Evolutionary conservation across 2,113 vertebrate genomes (phyloP).

Genomic region (Trogon surrucura): DNA sequence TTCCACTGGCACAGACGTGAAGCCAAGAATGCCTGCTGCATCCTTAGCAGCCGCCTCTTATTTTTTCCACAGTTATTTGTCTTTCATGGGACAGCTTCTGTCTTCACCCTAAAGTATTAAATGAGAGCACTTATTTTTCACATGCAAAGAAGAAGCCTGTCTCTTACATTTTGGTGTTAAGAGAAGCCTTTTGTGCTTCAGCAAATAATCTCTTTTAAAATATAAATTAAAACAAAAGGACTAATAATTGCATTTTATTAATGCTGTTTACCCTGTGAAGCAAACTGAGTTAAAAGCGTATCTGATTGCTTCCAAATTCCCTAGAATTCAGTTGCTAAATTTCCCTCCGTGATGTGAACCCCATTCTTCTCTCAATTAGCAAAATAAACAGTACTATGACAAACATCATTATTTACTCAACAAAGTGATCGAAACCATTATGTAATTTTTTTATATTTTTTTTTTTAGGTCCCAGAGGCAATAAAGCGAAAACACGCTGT

Average conservation of each 20-base stretch:
- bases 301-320: background rate
- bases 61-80: background rate
- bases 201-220: background rate
- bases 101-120: background rate
- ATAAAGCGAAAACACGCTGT: conserved; percentile 43
- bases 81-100: background rate
- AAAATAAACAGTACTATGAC: conserved; percentile 76
- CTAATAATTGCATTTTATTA: background rate
- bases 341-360: conserved; percentile 29
- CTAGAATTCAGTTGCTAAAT: background rate
- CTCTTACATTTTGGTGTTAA: background rate
- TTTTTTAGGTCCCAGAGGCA: conserved; percentile 68
- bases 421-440: conserved; percentile 75
- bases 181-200: background rate
- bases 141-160: background rate
- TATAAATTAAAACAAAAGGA: background rate
- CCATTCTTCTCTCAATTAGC: conserved; percentile 73
- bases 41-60: background rate
- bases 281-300: background rate
- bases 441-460: background rate
- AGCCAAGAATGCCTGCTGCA: background rate
- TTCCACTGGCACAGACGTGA: background rate
- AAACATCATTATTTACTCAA: conserved; percentile 78
- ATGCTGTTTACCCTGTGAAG: background rate
- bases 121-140: background rate